Conservation (phyloP, 2,797 vertebrate genomes). For the Notoglanidium macrostoma region DNA sequence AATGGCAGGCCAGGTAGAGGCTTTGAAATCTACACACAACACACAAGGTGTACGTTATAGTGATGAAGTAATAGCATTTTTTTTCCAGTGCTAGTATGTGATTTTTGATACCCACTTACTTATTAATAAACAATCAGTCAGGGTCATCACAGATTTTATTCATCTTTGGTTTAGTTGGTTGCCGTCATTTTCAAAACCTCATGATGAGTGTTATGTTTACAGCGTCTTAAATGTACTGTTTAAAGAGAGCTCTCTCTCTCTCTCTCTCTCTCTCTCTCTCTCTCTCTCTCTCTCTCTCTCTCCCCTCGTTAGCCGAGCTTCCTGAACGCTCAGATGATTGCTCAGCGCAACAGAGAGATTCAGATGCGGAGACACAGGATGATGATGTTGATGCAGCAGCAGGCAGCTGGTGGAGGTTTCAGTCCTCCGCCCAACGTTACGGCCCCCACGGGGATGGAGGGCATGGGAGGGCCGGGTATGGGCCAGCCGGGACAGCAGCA, state of each 20-base stretch:
- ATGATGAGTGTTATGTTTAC: too few species aligned
- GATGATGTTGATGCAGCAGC: slow-evolving; percentile 90
- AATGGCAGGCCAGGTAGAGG: slow-evolving; percentile 71
- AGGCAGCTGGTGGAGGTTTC: slow-evolving; percentile 81
- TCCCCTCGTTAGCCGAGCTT: slow-evolving; percentile 78
- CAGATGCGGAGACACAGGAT: slow-evolving; percentile 86
- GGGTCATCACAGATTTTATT: too few species aligned
- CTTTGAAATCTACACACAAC: not conserved
- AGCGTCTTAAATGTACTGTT: not conserved
- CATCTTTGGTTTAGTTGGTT: too few species aligned
- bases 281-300: not conserved
- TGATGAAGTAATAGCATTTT: not conserved
- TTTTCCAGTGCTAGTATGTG: too few species aligned
- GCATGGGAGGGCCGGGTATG: slow-evolving; percentile 81
- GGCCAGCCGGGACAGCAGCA: slow-evolving; percentile 84
- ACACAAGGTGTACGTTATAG: not conserved
- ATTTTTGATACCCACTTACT: too few species aligned
- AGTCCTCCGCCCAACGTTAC: slow-evolving; percentile 95
- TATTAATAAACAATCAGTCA: too few species aligned
- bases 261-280: not conserved
- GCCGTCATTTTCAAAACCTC: too few species aligned
- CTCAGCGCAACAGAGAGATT: slow-evolving; percentile 91
- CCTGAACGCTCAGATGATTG: slow-evolving; percentile 94
- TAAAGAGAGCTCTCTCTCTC: not conserved
- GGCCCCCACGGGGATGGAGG: slow-evolving; percentile 87